These are phyloP conservation scores for Microchrysa polita DNA, from an alignment of 2,888 invertebrate species.

Conservation along the genomic window DNA sequence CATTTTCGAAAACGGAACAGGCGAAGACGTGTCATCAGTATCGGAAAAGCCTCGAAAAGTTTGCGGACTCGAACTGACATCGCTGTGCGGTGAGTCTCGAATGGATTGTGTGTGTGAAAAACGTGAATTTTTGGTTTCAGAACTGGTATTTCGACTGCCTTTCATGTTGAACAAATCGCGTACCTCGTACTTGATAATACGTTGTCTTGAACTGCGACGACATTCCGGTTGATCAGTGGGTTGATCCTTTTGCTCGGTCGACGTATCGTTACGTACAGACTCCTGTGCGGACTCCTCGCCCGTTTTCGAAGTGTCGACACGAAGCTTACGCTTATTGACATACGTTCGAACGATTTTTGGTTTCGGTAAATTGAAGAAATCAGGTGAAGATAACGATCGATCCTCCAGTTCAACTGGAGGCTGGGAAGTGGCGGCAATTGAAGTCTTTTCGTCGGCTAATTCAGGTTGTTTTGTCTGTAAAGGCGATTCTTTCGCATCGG, in stretches of 20 bases:
- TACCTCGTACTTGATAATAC: constrained; percentile 62
- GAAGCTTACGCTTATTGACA: constrained; percentile 45
- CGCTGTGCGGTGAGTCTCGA: constrained; percentile 39
- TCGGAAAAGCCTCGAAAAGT: constrained; percentile 47
- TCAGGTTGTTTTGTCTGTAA: constrained; percentile 19
- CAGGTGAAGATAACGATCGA: constrained; percentile 44
- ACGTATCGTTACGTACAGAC: background rate
- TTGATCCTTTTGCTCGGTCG: background rate
- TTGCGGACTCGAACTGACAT: constrained; percentile 40
- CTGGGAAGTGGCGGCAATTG: background rate
- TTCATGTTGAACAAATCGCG: constrained; percentile 59
- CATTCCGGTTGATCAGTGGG: constrained; percentile 52
- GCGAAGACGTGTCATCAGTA: constrained; percentile 36
- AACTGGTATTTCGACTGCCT: constrained; percentile 21
- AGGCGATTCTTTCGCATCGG: background rate
- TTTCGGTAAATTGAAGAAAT: constrained; percentile 45
- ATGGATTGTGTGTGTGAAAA: background rate
- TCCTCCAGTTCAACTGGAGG: background rate
- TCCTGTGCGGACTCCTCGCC: background rate
- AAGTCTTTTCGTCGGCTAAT: constrained; percentile 14
- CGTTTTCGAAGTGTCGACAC: constrained; percentile 7
- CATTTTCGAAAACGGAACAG: background rate
- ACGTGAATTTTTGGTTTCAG: constrained; percentile 8
- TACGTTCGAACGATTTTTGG: constrained; percentile 45
- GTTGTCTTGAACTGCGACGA: constrained; percentile 62